Percentiles rank a stretch among this genome's conserved stretches.
These are phyloP conservation scores for Catocala fraxini DNA, from an alignment of 2,888 invertebrate species.

Conservation along the genomic window DNA sequence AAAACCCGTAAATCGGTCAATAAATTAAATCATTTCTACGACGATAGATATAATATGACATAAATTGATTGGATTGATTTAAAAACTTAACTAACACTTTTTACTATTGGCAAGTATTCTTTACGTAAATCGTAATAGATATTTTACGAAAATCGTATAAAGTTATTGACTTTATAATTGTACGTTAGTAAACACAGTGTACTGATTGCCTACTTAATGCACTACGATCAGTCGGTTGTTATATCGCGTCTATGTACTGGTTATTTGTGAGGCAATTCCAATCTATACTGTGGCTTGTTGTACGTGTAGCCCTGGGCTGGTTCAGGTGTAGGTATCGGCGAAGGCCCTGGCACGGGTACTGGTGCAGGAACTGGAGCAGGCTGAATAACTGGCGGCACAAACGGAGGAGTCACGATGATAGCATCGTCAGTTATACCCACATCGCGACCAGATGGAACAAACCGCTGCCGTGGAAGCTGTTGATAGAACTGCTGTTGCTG, in stretches of 20 bases:
- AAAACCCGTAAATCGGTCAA: slow-evolving; percentile 13
- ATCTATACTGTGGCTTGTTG: slow-evolving; percentile 76
- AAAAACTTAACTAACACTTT: too few relatives aligned
- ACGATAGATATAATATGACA: too few relatives aligned
- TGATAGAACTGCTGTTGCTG: slow-evolving; percentile 56
- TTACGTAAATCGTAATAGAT: too few relatives aligned
- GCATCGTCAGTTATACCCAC: slow-evolving; percentile 81
- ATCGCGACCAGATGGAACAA: slow-evolving; percentile 69
- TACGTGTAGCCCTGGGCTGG: slow-evolving; percentile 72
- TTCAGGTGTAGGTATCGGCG: slow-evolving; percentile 46
- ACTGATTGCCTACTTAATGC: slow-evolving; percentile 24
- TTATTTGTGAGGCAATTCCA: slow-evolving; percentile 79
- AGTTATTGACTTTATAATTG: neutral
- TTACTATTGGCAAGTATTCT: too few relatives aligned
- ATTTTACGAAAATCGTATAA: neutral
- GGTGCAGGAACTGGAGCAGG: slow-evolving; percentile 53
- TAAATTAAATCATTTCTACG: neutral
- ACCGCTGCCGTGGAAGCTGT: slow-evolving; percentile 54
- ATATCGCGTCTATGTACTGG: slow-evolving; percentile 5
- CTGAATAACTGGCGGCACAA: slow-evolving; percentile 66
- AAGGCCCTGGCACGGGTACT: slow-evolving; percentile 46
- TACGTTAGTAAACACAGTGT: slow-evolving; percentile 16
- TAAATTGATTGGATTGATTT: too few relatives aligned
- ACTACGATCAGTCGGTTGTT: slow-evolving; percentile 25
- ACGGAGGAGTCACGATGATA: slow-evolving; percentile 80